A percentile compares a stretch with the other conserved stretches of the same genome.
phyloP scores from a whole-genome alignment of 2,113 vertebrate genomes.

The Sclerurus mexicanus region DNA sequence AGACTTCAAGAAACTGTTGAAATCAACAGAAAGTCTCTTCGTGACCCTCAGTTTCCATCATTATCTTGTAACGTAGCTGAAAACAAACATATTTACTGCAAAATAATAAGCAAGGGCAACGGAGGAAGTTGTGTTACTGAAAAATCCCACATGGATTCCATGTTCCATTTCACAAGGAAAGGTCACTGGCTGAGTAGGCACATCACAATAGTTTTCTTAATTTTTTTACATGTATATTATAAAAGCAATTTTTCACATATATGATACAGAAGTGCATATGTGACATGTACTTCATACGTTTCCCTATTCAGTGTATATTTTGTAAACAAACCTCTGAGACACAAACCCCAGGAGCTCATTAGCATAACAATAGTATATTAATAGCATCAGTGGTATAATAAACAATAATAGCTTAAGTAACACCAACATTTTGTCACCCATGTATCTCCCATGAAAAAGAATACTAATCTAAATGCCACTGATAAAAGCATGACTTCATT shows the following conservation, averaged over 20 bases:
- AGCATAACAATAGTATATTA: not conserved
- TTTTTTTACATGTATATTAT: not conserved
- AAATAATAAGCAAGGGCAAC: not conserved
- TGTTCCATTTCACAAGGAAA: not conserved
- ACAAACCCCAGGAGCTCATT: not conserved
- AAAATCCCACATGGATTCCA: not conserved
- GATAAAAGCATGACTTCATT: constrained; percentile 1
- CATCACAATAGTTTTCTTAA: not conserved
- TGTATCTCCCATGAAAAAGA: not conserved
- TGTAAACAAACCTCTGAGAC: not conserved
- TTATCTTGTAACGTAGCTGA: not conserved
- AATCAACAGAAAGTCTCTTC: not conserved
- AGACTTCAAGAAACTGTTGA: not conserved
- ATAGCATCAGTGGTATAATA: not conserved
- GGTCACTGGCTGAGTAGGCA: not conserved
- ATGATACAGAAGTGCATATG: not conserved
- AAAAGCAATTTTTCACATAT: not conserved
- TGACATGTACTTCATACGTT: not conserved
- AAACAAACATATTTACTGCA: not conserved
- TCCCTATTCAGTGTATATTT: not conserved
- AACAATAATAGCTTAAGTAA: not conserved
- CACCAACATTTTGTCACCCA: constrained; percentile 25
- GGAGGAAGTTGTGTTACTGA: not conserved
- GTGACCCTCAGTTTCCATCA: not conserved
- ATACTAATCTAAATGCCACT: not conserved